Evolutionary conservation across 1,140 invertebrate genomes (phyloP).

Genomic region (Macrobrachium nipponense): DNA sequence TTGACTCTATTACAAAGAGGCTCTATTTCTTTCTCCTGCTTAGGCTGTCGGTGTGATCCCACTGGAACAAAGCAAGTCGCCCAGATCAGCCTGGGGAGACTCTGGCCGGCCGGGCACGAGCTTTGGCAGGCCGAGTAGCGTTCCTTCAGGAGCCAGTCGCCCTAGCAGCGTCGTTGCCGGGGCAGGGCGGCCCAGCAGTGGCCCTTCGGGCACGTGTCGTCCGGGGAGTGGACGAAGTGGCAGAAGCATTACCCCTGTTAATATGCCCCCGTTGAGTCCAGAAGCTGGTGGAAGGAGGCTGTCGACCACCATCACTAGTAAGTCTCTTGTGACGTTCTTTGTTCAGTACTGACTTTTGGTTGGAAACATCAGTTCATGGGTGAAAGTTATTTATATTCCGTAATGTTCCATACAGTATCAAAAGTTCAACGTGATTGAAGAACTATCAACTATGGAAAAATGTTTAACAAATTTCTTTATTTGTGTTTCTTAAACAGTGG

Average conservation of each 20-base stretch:
- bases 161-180: constrained; percentile 1
- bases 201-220: background rate
- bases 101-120: background rate
- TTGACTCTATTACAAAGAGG: no score
- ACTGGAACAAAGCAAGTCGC: constrained; percentile 25
- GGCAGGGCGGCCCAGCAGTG: constrained; percentile 15
- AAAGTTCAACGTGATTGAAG: no score
- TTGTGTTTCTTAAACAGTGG: no score
- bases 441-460: no score
- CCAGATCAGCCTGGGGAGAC: constrained; percentile 51
- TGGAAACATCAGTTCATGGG: no score
- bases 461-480: no score
- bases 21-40: background rate
- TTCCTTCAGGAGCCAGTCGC: background rate
- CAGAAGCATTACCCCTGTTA: constrained; percentile 52
- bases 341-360: no score
- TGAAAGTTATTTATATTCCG: no score
- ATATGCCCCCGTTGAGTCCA: constrained; percentile 33
- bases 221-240: constrained; percentile 46
- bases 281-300: constrained; percentile 1
- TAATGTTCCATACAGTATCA: no score
- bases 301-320: background rate
- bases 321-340: background rate
- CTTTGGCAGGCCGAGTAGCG: background rate
- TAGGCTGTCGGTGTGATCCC: constrained; percentile 49